phyloP scores from a whole-genome alignment of 2,888 invertebrate genomes.

The Chorisops tibialis region DNA sequence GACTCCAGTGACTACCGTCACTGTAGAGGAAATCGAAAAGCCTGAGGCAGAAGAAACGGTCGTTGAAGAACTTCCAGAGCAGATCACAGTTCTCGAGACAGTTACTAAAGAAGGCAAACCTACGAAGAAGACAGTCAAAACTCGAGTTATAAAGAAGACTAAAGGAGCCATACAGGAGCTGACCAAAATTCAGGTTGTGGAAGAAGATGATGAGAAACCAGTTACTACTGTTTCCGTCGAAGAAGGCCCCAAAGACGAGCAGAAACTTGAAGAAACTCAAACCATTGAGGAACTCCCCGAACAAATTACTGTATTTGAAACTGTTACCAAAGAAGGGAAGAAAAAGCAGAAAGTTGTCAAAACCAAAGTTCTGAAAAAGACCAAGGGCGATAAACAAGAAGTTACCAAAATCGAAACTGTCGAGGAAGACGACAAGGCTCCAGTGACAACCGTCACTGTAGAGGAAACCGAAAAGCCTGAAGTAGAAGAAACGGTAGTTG shows the following conservation, averaged over 20 bases:
- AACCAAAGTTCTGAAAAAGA: conserved; percentile 51
- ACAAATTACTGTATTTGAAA: conserved; percentile 5
- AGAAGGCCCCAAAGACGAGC: conserved; percentile 31
- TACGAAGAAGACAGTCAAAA: conserved; percentile 43
- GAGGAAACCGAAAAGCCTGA: conserved; percentile 42
- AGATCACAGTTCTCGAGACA: conserved; percentile 36
- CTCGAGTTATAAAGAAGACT: conserved; percentile 44
- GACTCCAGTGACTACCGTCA: conserved; percentile 42
- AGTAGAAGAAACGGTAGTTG: conserved; percentile 36
- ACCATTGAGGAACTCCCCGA: conserved; percentile 35
- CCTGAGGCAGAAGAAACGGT: conserved; percentile 9
- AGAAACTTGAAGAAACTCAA: conserved; percentile 6
- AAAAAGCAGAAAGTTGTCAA: conserved; percentile 44
- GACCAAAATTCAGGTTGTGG: conserved; percentile 49
- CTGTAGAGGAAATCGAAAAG: conserved; percentile 29
- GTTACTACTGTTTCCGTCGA: conserved; percentile 40
- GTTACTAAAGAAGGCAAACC: conserved; percentile 36
- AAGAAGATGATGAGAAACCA: conserved; percentile 49
- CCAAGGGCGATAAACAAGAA: conserved; percentile 50
- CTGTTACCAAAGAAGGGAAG: conserved; percentile 35
- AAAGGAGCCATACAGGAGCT: conserved; percentile 47
- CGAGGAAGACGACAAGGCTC: conserved; percentile 51
- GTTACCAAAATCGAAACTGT: conserved; percentile 53
- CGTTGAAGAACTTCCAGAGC: conserved; percentile 36
- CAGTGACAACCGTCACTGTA: conserved; percentile 43